Base-by-base conservation (phyloP, 2,113 vertebrate genomes). In the Salminus brasiliensis region DNA sequence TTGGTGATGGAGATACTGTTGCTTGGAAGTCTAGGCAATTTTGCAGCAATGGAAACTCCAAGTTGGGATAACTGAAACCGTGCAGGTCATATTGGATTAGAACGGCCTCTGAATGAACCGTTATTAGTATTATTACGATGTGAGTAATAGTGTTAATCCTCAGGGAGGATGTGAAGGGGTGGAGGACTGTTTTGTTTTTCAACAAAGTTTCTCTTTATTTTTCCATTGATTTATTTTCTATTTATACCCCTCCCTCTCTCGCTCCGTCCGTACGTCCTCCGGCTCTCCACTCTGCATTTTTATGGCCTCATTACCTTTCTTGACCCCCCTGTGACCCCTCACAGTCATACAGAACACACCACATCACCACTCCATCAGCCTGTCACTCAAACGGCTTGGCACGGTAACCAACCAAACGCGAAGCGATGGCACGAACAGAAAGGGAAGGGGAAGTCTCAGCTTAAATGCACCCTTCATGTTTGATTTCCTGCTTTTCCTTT, bases 301-400 rank as follows among this genome's bases (percentile, higher is more conserved):
- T 84, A 91, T 87, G 86, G 88, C 85, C 78, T 92, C 87, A 91
- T 92, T 92, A 90, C 88, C 75, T 66, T 77, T 72, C 0, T 23
- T 55, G 87, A 90, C 85, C 82, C 65, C 32, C 23, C 68, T 60
- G 57, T 39, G 83, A 85, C 89, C 88, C 85, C 80, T 32, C 43
- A 80, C 74, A 21, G 84, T 60, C 59, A 39, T 86, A 83, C 83
- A 86, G 89, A 87, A 89, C 89, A 85, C 21, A 63, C 74, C 68
- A 74, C 34, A 12, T 79, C 86, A 85, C 84, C 88, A 83, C 81
- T 91, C 88, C 76, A 88, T 91, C 88, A 88, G 68, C 45, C 85
- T 89, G 88, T 88, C 90, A 88, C 77, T 91, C 84, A 84, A 43
- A 68, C 66, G 81, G 78, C 21, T 9, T 63, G 41, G 10, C 32